phyloP scores from a whole-genome alignment of 2,888 invertebrate species.

The Athetis lepigone region DNA sequence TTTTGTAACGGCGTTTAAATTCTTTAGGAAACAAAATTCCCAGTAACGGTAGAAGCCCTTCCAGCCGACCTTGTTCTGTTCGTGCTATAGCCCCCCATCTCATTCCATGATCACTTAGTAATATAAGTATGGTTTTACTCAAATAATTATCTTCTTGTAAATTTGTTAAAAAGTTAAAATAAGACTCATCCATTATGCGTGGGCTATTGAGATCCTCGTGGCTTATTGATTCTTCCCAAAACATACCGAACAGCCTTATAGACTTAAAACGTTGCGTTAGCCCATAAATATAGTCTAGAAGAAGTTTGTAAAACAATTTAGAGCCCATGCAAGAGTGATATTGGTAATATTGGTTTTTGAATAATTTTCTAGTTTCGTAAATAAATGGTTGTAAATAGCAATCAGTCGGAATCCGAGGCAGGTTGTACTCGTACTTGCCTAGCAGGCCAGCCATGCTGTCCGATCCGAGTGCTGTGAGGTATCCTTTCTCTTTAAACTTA shows the following conservation, averaged over 20 bases:
- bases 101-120: slow-evolving; percentile 97
- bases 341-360: slow-evolving; percentile 90
- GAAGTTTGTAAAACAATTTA: slow-evolving; percentile 91
- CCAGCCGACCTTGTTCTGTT: slow-evolving; percentile 95
- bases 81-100: slow-evolving; percentile 94
- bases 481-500: slow-evolving; percentile 92
- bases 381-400: slow-evolving; percentile 94
- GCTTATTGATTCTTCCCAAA: slow-evolving; percentile 95
- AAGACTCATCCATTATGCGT: slow-evolving; percentile 92
- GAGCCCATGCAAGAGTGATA: slow-evolving; percentile 92
- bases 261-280: slow-evolving; percentile 89
- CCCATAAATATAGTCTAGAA: slow-evolving; percentile 92
- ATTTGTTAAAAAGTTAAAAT: slow-evolving; percentile 89
- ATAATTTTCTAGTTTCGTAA: slow-evolving; percentile 90
- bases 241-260: slow-evolving; percentile 93
- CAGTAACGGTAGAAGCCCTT: slow-evolving; percentile 95
- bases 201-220: slow-evolving; percentile 95
- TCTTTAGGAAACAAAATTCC: slow-evolving; percentile 93
- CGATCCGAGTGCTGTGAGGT: slow-evolving; percentile 94
- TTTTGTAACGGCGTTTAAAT: slow-evolving; percentile 91
- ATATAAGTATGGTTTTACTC: slow-evolving; percentile 92
- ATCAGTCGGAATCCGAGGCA: slow-evolving; percentile 93
- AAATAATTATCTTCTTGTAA: slow-evolving; percentile 87
- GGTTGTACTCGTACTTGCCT: slow-evolving; percentile 76
- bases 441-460: slow-evolving; percentile 91